Conservation (phyloP, 2,888 invertebrate genomes). For the Mongoloraphidia duomilia region DNA sequence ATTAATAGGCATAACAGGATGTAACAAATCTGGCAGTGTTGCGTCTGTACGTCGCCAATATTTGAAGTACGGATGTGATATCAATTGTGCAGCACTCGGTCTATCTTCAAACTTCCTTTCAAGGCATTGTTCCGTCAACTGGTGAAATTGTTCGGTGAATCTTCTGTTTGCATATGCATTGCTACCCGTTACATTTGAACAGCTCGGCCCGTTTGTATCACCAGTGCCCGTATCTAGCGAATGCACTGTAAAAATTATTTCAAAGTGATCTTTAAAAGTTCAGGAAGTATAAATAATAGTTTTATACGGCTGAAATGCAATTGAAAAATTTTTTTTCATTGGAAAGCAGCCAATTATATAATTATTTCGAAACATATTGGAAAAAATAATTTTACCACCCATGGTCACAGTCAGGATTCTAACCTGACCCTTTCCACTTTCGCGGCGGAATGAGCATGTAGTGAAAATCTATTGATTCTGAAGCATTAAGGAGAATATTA, state of each 20-base stretch:
- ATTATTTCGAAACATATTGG: no score
- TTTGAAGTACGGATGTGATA: slow-evolving; percentile 65
- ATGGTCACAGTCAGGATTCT: no score
- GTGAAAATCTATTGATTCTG: no score
- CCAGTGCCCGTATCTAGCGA: slow-evolving; percentile 6
- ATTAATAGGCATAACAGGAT: slow-evolving; percentile 51
- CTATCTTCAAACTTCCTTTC: slow-evolving; percentile 53
- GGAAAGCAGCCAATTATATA: no score
- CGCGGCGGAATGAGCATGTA: no score
- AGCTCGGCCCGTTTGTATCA: slow-evolving; percentile 12
- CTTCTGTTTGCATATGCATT: slow-evolving; percentile 37
- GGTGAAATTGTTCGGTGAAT: slow-evolving; percentile 65
- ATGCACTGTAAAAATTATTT: no score
- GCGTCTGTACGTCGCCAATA: slow-evolving; percentile 46
- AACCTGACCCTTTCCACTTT: no score
- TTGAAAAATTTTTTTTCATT: no score
- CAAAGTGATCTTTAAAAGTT: slow-evolving; percentile 3
- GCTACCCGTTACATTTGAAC: slow-evolving; percentile 7
- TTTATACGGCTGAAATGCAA: no score
- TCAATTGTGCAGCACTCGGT: slow-evolving; percentile 52
- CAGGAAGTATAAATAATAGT: slow-evolving; percentile 16
- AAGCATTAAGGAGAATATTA: no score
- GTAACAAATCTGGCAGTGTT: slow-evolving; percentile 44
- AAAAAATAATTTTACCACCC: no score
- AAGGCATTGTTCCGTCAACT: slow-evolving; percentile 57